Percentiles rank a stretch among this genome's conserved stretches.
Conservation (phyloP, 2,888 invertebrate genomes). For the Mesorhabditis spiculigera region DNA sequence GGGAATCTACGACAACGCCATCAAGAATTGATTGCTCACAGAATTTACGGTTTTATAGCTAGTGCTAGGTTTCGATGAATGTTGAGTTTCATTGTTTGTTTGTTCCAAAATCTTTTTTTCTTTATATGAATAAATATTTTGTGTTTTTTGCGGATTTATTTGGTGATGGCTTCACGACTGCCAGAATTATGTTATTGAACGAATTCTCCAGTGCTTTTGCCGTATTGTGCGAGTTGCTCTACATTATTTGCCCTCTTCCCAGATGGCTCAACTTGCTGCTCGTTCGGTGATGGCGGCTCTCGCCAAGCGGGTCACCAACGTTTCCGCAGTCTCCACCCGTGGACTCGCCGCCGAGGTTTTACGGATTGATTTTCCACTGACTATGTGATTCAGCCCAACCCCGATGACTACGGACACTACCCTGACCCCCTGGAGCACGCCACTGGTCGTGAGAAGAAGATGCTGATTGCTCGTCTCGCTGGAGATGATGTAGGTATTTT, state of each 20-base stretch:
- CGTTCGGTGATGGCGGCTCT: constrained; percentile 34
- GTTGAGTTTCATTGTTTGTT: neutral
- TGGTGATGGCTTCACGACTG: no score
- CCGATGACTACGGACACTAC: constrained; percentile 57
- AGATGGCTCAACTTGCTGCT: constrained; percentile 44
- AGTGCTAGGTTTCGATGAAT: neutral
- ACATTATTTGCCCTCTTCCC: constrained; percentile 5
- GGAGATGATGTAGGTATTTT: constrained; percentile 73
- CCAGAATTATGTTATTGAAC: no score
- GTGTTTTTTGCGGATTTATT: no score
- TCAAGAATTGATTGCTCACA: constrained; percentile 3
- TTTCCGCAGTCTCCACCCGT: constrained; percentile 26
- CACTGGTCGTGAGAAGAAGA: constrained; percentile 85
- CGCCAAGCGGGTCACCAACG: constrained; percentile 28
- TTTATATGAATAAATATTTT: no score
- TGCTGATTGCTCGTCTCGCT: constrained; percentile 78
- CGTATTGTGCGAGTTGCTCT: neutral
- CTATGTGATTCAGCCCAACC: constrained; percentile 15
- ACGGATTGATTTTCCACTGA: neutral
- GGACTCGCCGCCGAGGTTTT: constrained; percentile 51
- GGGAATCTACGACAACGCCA: neutral
- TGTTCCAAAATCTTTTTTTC: no score
- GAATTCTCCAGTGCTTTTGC: neutral
- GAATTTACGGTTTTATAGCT: neutral
- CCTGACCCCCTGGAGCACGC: constrained; percentile 87